Evolutionary conservation across 2,888 invertebrate genomes (phyloP), one percentile per base, ranked within the genome.

Genomic region (Furcula furcula): DNA sequence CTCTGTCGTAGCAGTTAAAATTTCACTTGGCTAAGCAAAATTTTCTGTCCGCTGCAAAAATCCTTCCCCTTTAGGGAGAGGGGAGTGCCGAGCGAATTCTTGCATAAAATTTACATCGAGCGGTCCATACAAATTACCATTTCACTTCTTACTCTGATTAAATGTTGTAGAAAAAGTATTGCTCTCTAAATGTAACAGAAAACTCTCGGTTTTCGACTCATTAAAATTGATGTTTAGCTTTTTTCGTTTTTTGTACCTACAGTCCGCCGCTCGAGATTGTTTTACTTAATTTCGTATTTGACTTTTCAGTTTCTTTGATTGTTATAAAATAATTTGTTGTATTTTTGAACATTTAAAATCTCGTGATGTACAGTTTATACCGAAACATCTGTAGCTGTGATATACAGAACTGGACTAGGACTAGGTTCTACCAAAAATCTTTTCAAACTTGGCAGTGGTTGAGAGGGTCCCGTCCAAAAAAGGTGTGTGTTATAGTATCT

Each of bases 121-220:
- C 83, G 87, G 86, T 86, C 84, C 84, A 87, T 85, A 88, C 86
- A 87, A 87, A 88, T 88, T 86, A 86, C 84, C 86, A 86, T 87
- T 86, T 82, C 84, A 79, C 83, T 82, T 84, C 85, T 86, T 85
- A 81, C 84, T 84, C 84, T 87, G 87, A 88, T 88, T 88, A 87
- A 87, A 88, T 86, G 87, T 86, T 85, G 81, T 85, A 88, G 87
- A 88, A 88, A 87, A 88, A 86, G 86, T 86, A 86, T 86, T 86
- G 86, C 80, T 76, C 73, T 77, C 80, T 69, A 84, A 87, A 86
- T 84, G 84, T 81, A 76, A 78, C 74, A 79, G 86, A 84, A 86
- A 82, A 83, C 84, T 79, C 77, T 79, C 74, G 82, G 82, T 83
- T 86, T 85, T 82, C 69, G 78, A 82, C 79, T 85, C 84, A 84